A percentile compares a stretch with the other conserved stretches of the same genome.
Conservation (phyloP, 2,797 vertebrate species). For the Argya squamiceps region DNA sequence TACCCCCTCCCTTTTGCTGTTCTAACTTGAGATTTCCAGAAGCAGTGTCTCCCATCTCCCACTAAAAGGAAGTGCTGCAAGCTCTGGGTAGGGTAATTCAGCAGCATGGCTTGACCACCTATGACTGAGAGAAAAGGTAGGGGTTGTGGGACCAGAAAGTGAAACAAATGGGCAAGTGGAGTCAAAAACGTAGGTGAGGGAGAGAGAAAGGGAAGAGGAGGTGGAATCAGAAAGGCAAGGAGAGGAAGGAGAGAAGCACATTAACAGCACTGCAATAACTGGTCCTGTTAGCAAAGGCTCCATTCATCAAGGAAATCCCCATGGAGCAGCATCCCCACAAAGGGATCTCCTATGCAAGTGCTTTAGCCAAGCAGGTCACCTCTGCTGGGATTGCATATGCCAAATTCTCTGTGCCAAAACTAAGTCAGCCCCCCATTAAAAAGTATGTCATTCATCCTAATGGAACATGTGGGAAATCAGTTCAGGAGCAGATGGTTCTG, state of each 20-base stretch:
- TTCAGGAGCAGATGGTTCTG: conserved; percentile 30
- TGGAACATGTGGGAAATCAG: background rate
- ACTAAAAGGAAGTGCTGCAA: conserved; percentile 71
- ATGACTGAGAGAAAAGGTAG: conserved; percentile 65
- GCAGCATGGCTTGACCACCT: conserved; percentile 59
- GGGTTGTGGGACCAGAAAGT: conserved; percentile 41
- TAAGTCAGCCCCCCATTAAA: background rate
- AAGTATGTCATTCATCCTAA: background rate
- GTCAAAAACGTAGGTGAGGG: background rate
- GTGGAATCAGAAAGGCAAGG: background rate
- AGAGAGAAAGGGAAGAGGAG: background rate
- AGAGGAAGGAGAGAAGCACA: conserved; percentile 62
- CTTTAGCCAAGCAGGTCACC: conserved; percentile 50
- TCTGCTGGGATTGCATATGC: background rate
- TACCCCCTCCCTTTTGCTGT: conserved; percentile 68
- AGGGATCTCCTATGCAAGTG: background rate
- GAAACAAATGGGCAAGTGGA: conserved; percentile 23
- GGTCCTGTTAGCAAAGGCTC: conserved; percentile 17
- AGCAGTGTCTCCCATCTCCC: conserved; percentile 68
- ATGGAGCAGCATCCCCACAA: background rate
- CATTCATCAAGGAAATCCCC: background rate
- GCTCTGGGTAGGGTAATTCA: conserved; percentile 59
- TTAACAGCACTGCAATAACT: conserved; percentile 42
- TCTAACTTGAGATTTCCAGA: conserved; percentile 69
- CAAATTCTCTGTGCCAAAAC: background rate